Base-by-base conservation (phyloP, 2,113 vertebrate genomes). In the Prunella himalayana region DNA sequence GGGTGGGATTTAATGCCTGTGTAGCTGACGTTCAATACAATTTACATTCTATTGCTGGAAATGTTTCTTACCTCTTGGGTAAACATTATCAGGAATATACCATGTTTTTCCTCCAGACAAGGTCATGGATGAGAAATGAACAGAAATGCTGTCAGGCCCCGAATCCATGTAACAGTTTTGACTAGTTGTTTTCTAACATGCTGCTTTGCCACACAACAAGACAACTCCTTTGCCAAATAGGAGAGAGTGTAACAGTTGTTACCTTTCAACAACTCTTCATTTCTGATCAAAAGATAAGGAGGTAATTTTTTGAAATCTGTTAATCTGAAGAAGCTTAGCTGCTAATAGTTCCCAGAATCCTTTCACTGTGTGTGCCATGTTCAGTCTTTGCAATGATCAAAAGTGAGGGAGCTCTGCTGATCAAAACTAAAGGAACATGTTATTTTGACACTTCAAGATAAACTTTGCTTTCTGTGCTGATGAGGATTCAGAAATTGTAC, bases 181-280 rank as follows among this genome's bases (percentile, higher is more conserved):
- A 97, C 73, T 96, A 57, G 50, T 93, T 97, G 87, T 97, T 76
- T 92, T 95, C 41, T 95, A 94, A 97, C 96, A 95, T 80, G 79
- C 72, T 95, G 82, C 93, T 95, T 96, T 95, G 75, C 91, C 94
- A 93, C 73, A 96, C 95, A 97, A 96, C 96, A 97, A 97, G 97
- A 97, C 95, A 89, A 94, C 91, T 82, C 92, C 80, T 95, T 95
- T 90, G 95, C 94, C 94, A 98, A 94, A 93, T 89, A 96, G 88
- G 87, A 98, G 92, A 11, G 51, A 96, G 96, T 39, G 35, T 91
- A 98, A 97, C 94, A 97, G 94, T 97, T 97, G 94, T 94, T 97
- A 98, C 96, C 97, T 97, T 95, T 97, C 97, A 97, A 97, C 97
- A 98, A 92, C 83, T 94, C 95, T 97, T 98, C 97, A 97, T 79